Percentiles rank a stretch among this genome's conserved stretches.
phyloP scores from a whole-genome alignment of 2,797 vertebrate species.

The Streptopelia turtur region DNA sequence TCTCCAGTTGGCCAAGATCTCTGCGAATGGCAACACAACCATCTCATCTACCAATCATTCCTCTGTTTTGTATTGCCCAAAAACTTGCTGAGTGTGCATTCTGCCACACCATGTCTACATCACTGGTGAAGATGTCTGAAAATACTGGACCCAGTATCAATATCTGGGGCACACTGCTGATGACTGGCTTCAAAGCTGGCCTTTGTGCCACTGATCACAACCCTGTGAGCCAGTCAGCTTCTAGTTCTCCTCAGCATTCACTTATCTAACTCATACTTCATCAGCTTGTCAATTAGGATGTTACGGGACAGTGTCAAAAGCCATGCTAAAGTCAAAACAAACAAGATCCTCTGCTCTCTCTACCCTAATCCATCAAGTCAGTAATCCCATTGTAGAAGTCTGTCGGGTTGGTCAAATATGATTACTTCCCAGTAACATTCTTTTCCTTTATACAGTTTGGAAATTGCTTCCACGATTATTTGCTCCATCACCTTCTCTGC shows the following conservation, averaged over 20 bases:
- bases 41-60: not conserved
- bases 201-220: not conserved
- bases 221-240: not conserved
- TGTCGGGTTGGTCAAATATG: not conserved
- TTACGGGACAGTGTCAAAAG: not conserved
- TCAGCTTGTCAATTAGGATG: not conserved
- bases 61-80: not conserved
- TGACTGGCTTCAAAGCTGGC: not conserved
- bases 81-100: not conserved
- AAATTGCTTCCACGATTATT: not conserved
- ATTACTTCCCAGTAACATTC: not conserved
- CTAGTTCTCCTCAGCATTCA: not conserved
- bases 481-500: not conserved
- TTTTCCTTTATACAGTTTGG: not conserved
- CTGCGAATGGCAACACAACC: not conserved
- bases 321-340: not conserved
- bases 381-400: not conserved
- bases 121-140: not conserved
- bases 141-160: not conserved
- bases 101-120: not conserved
- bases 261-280: not conserved
- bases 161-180: not conserved
- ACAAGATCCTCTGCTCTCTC: not conserved
- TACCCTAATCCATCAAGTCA: not conserved
- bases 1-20: not conserved